Conservation (phyloP, 2,113 vertebrate species). For the Raja brachyura region DNA sequence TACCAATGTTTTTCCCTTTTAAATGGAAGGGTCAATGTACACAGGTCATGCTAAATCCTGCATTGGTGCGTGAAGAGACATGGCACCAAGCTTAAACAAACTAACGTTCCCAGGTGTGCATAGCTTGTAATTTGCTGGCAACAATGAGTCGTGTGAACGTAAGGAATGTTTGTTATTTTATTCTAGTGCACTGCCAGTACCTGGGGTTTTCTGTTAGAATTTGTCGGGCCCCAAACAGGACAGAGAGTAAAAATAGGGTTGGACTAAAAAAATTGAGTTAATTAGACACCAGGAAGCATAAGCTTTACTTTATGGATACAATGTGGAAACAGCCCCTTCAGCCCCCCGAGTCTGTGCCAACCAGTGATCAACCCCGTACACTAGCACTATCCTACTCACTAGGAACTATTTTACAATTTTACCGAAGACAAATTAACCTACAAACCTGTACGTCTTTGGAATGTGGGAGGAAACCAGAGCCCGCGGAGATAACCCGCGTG, state of each 20-base stretch:
- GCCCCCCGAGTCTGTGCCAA: too few species aligned
- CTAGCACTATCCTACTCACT: too few species aligned
- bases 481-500: too few species aligned
- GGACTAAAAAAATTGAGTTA: neutral
- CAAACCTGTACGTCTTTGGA: too few species aligned
- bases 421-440: too few species aligned
- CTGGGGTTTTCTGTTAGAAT: neutral
- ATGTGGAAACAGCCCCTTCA: too few species aligned
- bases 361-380: too few species aligned
- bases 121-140: neutral
- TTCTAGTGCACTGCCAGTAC: neutral
- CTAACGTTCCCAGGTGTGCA: neutral
- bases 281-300: neutral
- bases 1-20: neutral
- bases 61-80: neutral
- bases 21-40: neutral
- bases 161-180: neutral
- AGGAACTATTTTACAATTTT: too few species aligned
- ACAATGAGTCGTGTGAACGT: neutral
- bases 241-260: neutral
- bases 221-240: neutral
- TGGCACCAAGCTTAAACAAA: neutral
- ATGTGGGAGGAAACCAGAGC: too few species aligned
- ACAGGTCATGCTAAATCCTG: neutral
- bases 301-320: too few species aligned